These are phyloP conservation scores for Rhabditophanes sp. DNA, from an alignment of 2,888 invertebrate genomes.

Conservation along the genomic window DNA sequence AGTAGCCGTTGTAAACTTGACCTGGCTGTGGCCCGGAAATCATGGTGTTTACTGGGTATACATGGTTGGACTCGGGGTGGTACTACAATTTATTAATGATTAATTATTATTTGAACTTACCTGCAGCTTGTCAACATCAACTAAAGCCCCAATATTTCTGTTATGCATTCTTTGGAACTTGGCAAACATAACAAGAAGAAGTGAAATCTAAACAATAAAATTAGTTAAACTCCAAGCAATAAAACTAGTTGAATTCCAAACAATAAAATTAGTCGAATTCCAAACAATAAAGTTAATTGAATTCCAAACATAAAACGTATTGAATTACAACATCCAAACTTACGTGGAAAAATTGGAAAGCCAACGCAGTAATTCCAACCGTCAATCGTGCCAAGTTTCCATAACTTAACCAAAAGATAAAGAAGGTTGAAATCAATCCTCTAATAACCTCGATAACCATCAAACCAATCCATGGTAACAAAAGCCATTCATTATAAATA, in stretches of 20 bases:
- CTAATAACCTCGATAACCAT: constrained; percentile 41
- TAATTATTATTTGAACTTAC: no score
- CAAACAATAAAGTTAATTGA: constrained; percentile 12
- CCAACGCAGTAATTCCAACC: constrained; percentile 44
- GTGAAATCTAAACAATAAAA: constrained; percentile 26
- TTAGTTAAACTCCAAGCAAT: constrained; percentile 2
- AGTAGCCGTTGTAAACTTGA: no score
- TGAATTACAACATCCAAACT: no score
- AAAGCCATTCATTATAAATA: constrained; percentile 26
- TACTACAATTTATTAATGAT: no score
- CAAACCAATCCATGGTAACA: constrained; percentile 37
- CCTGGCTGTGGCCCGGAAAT: no score
- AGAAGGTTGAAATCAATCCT: constrained; percentile 37
- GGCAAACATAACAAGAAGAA: constrained; percentile 39
- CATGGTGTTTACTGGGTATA: no score
- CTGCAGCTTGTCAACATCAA: constrained; percentile 11
- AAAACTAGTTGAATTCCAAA: constrained; percentile 31
- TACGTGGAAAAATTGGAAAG: constrained; percentile 42
- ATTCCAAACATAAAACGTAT: constrained; percentile 23
- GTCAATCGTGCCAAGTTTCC: constrained; percentile 40
- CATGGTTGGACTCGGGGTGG: no score
- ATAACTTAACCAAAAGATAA: constrained; percentile 39
- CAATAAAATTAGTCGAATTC: constrained; percentile 1
- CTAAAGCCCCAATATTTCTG: constrained; percentile 12
- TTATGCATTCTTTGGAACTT: constrained; percentile 43